Percentiles rank a stretch among this genome's conserved stretches.
These are phyloP conservation scores for Athene noctua DNA, from an alignment of 2,113 vertebrate genomes.

Conservation along the genomic window DNA sequence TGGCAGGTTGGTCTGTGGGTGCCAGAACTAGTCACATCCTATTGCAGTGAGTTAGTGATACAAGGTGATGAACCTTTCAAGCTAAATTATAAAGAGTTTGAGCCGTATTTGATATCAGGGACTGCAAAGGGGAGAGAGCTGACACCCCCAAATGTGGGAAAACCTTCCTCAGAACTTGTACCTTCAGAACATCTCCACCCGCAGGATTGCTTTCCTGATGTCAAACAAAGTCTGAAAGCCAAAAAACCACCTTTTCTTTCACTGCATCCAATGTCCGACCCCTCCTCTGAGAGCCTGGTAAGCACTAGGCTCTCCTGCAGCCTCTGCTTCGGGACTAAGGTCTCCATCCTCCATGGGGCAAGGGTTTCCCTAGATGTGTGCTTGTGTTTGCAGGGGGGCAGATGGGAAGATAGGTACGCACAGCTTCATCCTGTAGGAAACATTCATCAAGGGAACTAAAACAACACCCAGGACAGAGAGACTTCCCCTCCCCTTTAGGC, in stretches of 20 bases:
- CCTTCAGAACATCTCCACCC: background rate
- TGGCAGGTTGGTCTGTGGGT: background rate
- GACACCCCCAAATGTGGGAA: background rate
- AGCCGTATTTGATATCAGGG: background rate
- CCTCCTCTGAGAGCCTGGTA: background rate
- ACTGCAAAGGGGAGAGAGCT: background rate
- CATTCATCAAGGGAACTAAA: background rate
- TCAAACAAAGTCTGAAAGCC: background rate
- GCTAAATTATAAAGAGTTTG: background rate
- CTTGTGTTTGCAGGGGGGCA: background rate
- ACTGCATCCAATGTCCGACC: background rate
- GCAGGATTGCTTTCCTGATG: accelerated
- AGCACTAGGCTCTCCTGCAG: background rate
- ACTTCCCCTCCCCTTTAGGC: background rate
- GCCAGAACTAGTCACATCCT: background rate
- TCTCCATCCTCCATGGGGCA: background rate
- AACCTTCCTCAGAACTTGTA: background rate
- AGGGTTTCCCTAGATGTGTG: background rate
- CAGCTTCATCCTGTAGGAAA: background rate
- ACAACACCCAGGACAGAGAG: background rate
- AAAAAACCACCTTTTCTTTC: background rate
- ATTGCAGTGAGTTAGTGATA: background rate
- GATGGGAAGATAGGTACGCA: background rate
- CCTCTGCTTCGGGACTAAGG: background rate
- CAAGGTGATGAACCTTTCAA: background rate